These are phyloP conservation scores for Euspilapteryx auroguttella DNA, from an alignment of 2,888 invertebrate species.

Conservation along the genomic window DNA sequence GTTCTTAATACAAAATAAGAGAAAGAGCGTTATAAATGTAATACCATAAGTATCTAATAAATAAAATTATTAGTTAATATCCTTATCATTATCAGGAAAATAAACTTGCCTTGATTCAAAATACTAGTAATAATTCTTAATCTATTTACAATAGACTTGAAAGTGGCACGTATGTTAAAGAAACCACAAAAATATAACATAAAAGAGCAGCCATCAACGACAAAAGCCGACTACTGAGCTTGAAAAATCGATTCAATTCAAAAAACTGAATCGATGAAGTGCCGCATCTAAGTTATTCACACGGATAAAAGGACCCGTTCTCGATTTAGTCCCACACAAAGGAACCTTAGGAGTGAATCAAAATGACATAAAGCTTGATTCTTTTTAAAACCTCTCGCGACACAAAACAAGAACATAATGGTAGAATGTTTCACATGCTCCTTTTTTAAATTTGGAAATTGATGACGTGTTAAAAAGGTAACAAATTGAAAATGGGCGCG, in stretches of 20 bases:
- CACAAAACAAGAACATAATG: constrained; percentile 45
- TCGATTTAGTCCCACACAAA: constrained; percentile 39
- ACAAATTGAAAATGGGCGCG: constrained; percentile 23
- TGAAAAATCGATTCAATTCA: constrained; percentile 58
- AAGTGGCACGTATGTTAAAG: no score
- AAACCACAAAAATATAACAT: no score
- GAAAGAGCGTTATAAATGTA: no score
- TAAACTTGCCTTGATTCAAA: no score
- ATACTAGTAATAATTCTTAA: no score
- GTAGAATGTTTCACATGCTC: constrained; percentile 37
- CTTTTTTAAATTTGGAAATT: constrained; percentile 34
- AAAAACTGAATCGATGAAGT: constrained; percentile 28
- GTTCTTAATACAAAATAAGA: no score
- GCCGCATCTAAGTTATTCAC: constrained; percentile 29
- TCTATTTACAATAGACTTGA: no score
- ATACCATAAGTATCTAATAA: no score
- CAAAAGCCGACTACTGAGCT: constrained; percentile 52
- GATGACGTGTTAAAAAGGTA: constrained; percentile 59
- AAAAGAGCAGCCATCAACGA: constrained; percentile 39
- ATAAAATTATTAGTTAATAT: no score
- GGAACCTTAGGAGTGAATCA: constrained; percentile 48
- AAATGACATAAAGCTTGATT: constrained; percentile 55
- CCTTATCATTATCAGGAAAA: no score
- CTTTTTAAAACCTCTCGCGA: constrained; percentile 20
- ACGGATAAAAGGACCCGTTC: constrained; percentile 37